Evolutionary conservation across 2,113 vertebrate genomes (phyloP).

Genomic region (Xenotilapia longispinis): DNA sequence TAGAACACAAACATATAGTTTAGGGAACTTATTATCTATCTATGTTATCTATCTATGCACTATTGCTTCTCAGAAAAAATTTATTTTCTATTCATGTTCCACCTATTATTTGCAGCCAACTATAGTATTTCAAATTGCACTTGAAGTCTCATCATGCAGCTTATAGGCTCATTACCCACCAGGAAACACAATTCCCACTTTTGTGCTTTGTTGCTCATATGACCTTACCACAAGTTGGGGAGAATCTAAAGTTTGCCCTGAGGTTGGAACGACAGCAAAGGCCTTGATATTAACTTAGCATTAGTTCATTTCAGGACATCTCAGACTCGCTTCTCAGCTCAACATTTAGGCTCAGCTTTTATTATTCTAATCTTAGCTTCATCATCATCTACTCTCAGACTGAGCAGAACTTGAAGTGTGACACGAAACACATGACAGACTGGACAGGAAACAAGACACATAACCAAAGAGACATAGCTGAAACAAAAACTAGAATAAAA

Average conservation of each 20-base stretch:
- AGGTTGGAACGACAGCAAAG: background rate
- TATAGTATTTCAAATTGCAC: background rate
- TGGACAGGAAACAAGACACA: background rate
- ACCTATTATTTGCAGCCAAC: background rate
- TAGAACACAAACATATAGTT: background rate
- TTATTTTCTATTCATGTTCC: background rate
- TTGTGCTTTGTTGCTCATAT: background rate
- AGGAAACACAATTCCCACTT: background rate
- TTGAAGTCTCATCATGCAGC: background rate
- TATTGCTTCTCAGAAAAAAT: background rate
- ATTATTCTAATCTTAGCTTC: background rate
- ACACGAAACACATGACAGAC: rapidly evolving
- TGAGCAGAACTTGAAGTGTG: background rate
- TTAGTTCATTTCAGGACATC: background rate
- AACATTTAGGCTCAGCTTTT: background rate
- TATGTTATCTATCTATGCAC: background rate
- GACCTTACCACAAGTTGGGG: background rate
- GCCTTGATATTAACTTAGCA: background rate
- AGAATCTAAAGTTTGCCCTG: background rate
- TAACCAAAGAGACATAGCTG: background rate
- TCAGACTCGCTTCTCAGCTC: background rate
- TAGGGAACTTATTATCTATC: background rate
- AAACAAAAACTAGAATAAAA: background rate
- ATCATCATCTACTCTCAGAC: background rate
- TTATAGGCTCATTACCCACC: background rate